Conservation (phyloP, 2,888 invertebrate genomes). For the Phorcus lineatus region DNA sequence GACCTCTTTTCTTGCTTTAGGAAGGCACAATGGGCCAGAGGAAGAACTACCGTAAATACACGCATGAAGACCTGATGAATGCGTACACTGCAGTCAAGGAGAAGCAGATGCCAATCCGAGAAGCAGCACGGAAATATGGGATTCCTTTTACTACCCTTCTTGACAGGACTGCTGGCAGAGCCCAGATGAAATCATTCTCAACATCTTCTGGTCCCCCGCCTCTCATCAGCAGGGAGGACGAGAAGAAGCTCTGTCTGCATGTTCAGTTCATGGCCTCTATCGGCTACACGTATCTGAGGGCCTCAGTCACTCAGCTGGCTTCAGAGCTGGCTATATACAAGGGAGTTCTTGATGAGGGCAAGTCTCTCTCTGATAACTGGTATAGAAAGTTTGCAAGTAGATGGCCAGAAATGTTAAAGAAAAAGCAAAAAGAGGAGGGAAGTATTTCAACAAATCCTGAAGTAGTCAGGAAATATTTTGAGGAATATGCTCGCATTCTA, state of each 20-base stretch:
- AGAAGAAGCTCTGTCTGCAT: not conserved
- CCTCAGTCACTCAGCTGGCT: not conserved
- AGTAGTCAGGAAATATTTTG: not conserved
- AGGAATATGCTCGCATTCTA: not conserved
- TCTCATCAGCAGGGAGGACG: constrained; percentile 3
- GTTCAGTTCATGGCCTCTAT: constrained; percentile 2
- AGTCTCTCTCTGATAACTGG: constrained; percentile 9
- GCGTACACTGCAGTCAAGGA: constrained; percentile 9
- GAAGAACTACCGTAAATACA: constrained; percentile 14
- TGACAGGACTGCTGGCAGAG: not conserved
- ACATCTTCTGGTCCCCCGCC: not conserved
- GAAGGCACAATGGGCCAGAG: constrained; percentile 10
- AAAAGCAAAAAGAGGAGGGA: not conserved
- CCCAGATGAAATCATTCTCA: not conserved
- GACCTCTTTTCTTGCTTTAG: not conserved
- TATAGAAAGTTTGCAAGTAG: constrained; percentile 13
- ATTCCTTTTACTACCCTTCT: constrained; percentile 3
- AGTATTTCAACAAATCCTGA: not conserved
- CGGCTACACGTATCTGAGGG: constrained; percentile 5
- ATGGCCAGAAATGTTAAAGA: not conserved
- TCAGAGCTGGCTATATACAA: not conserved
- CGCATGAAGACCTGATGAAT: not conserved
- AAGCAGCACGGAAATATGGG: not conserved
- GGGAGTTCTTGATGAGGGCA: not conserved
- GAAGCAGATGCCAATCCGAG: not conserved